phyloP scores from a whole-genome alignment of 2,797 vertebrate genomes.

The Mormyrops boulengeri region DNA sequence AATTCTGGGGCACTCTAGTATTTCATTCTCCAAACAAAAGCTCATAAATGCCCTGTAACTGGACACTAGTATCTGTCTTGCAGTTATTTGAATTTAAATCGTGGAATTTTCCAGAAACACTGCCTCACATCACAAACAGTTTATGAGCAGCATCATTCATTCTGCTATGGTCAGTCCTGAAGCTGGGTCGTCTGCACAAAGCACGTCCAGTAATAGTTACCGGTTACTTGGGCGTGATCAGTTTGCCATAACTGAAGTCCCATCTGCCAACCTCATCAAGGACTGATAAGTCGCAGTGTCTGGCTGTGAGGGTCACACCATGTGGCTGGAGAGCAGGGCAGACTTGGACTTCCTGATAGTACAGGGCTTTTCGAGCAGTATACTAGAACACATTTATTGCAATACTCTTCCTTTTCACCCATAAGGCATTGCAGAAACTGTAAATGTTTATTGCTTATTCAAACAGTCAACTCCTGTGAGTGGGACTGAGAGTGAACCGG shows the following conservation, averaged over 20 bases:
- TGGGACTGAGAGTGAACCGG: not conserved
- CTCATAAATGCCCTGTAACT: not conserved
- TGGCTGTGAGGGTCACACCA: not conserved
- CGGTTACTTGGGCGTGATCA: not conserved
- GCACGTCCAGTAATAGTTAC: not conserved
- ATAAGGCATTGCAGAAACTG: slow-evolving; percentile 43
- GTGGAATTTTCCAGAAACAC: not conserved
- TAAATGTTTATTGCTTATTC: slow-evolving; percentile 39
- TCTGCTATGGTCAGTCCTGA: not conserved
- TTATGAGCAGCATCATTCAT: slow-evolving; percentile 8
- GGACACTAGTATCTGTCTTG: not conserved
- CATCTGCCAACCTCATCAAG: not conserved
- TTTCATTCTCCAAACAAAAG: not conserved
- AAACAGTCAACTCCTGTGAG: slow-evolving; percentile 43
- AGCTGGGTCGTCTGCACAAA: not conserved
- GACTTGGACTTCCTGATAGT: not conserved
- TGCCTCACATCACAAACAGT: not conserved
- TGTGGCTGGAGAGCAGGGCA: not conserved
- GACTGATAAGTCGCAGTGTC: not conserved
- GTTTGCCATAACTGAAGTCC: not conserved
- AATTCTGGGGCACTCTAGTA: not conserved
- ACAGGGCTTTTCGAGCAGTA: not conserved
- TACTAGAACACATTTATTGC: not conserved
- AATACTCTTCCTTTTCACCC: slow-evolving; percentile 9
- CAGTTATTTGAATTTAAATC: not conserved